Evolutionary conservation across 2,888 invertebrate species (phyloP).

Genomic region (Ceriagrion tenellum): DNA sequence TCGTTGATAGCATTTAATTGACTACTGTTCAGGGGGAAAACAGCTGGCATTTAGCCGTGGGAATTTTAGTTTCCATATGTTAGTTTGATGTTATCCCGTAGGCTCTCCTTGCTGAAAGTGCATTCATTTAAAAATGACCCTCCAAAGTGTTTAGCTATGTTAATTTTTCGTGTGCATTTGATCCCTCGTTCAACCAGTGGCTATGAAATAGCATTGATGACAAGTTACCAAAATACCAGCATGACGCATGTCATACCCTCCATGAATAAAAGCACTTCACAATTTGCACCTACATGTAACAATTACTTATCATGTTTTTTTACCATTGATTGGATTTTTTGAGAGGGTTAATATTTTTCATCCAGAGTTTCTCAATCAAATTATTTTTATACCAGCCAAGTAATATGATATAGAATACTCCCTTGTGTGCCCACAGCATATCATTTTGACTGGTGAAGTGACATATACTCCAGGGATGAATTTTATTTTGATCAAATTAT

Average conservation of each 20-base stretch:
- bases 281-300: not conserved
- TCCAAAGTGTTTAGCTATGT: not conserved
- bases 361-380: not conserved
- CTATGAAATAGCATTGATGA: slow-evolving; percentile 5
- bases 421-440: not conserved
- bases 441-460: not conserved
- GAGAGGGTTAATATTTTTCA: not conserved
- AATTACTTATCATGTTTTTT: not conserved
- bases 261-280: not conserved
- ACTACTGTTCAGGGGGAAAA: not conserved
- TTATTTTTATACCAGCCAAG: not conserved
- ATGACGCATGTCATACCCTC: slow-evolving; percentile 41
- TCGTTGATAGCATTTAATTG: not conserved
- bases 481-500: too few species aligned
- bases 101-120: not conserved
- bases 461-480: not conserved
- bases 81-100: not conserved
- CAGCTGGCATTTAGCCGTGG: not conserved
- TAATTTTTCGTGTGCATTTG: not conserved
- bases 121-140: not conserved
- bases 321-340: not conserved
- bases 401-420: too few species aligned
- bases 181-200: not conserved
- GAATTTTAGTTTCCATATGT: not conserved
- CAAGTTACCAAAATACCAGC: not conserved